Base-by-base conservation (phyloP, 2,888 invertebrate species). In the Thelaira solivaga region DNA sequence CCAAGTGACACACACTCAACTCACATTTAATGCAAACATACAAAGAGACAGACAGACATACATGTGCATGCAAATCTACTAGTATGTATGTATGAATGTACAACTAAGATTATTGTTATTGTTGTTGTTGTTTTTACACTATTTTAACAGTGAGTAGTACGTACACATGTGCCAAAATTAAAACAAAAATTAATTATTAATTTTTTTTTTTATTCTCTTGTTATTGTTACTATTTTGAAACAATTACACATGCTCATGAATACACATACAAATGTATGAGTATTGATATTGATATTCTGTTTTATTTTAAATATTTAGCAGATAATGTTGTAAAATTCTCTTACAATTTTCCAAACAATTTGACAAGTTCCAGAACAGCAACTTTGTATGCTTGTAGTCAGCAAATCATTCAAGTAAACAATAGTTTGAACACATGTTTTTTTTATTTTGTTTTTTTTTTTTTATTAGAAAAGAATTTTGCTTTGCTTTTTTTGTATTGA, bases 121-220 rank as follows among this genome's bases (percentile, higher is more conserved):
- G 34, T 71, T 61, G 47, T 68, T 36, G 6, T 47, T 41, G 26
- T 62, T 24, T 59, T 69, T 39, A 24, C 69, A 69, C 49, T 43
- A 65, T n/a, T n/a, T n/a, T 34, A 62, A 45, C 51, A 67, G 61
- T 65, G 22, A 69, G 39, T 43, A 67, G 61, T 65, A 18, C 59
- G 39, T 61, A 49, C 73, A 77, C 77, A 77, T 73, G 77, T 77
- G 77, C 72, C 77, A 77, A 77, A 77, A 69, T 59, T 69, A 49
- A 26, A 39, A 55, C 16, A 47, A 64, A 36, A 47, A 73, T 36
- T 31, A 36, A 62, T 72, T 62, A 64, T 72, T 45, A 71, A 43
- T 61, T 41, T 62, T 68, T 59, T 7, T 29, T 45, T 57, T 47
- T 18, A 43, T 43, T 47, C 29, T 67, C 43, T 45, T 61, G 53